Evolutionary conservation across 2,888 invertebrate genomes (phyloP).

Genomic region (Halictus quadricinctus): DNA sequence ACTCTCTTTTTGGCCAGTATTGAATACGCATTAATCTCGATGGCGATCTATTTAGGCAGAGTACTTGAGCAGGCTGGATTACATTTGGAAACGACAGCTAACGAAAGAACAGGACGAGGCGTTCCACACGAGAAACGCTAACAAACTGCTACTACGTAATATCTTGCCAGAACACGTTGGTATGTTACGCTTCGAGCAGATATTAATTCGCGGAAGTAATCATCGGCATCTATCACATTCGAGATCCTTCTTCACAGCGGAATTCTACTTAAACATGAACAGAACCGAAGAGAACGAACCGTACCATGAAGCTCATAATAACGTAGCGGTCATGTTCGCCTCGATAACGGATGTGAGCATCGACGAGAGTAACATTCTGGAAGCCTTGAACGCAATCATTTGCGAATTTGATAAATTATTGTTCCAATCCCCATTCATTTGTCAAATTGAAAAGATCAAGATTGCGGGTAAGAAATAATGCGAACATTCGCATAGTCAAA

Average conservation of each 20-base stretch:
- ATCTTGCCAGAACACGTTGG: slow-evolving; percentile 97
- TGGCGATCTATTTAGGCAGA: slow-evolving; percentile 85
- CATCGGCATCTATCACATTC: background rate
- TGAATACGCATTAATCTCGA: slow-evolving; percentile 8
- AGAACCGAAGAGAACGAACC: slow-evolving; percentile 88
- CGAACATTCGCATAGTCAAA: background rate
- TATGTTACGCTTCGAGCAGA: slow-evolving; percentile 76
- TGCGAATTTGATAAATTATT: slow-evolving; percentile 95
- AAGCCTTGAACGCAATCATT: slow-evolving; percentile 93
- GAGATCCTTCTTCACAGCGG: slow-evolving; percentile 84
- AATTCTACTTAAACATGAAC: slow-evolving; percentile 89
- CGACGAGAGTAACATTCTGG: slow-evolving; percentile 86
- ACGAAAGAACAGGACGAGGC: slow-evolving; percentile 93
- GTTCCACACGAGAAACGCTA: slow-evolving; percentile 92
- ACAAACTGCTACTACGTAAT: slow-evolving; percentile 94
- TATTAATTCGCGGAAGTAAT: background rate
- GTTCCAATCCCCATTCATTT: slow-evolving; percentile 85
- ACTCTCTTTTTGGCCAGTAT: background rate
- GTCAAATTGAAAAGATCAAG: slow-evolving; percentile 96
- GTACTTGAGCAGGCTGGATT: slow-evolving; percentile 94
- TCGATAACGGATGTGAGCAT: slow-evolving; percentile 91
- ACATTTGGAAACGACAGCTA: slow-evolving; percentile 90
- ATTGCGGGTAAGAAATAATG: slow-evolving; percentile 88
- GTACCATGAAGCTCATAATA: slow-evolving; percentile 94
- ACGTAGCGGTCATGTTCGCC: slow-evolving; percentile 98